Evolutionary conservation across 1,140 invertebrate genomes (phyloP).

Genomic region (Drosophila murphyi): DNA sequence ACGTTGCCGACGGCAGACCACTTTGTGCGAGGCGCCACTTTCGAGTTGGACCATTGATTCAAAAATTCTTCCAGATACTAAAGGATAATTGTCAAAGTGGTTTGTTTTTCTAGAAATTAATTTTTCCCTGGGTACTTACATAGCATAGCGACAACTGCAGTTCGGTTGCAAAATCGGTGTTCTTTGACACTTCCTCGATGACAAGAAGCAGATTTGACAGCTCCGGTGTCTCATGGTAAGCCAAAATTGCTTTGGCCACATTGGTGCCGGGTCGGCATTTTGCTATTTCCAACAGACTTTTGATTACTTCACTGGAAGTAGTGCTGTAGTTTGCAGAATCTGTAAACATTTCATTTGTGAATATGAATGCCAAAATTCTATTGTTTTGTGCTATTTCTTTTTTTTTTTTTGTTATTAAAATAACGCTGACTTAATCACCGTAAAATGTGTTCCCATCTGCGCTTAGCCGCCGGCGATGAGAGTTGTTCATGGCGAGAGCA

Average conservation of each 20-base stretch:
- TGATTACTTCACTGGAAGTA: conserved; percentile 9
- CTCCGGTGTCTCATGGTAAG: conserved; percentile 53
- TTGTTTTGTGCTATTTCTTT: conserved; percentile 21
- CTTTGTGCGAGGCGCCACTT: conserved; percentile 40
- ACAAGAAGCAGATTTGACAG: conserved; percentile 48
- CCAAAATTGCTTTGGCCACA: conserved; percentile 63
- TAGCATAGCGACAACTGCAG: conserved; percentile 63
- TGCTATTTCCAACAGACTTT: conserved; percentile 53
- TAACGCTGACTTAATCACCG: conserved; percentile 63
- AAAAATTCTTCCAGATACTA: conserved; percentile 61
- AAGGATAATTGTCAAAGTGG: neutral
- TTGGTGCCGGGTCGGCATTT: conserved; percentile 64
- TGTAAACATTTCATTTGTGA: conserved; percentile 18
- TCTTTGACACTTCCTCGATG: conserved; percentile 74
- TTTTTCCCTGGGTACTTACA: conserved; percentile 47
- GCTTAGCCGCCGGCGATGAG: conserved; percentile 23
- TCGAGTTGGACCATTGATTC: neutral
- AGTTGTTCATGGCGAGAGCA: conserved; percentile 25
- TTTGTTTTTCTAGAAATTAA: neutral
- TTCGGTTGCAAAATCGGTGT: conserved; percentile 69
- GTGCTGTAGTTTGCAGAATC: neutral
- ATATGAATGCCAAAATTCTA: neutral
- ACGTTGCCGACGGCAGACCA: conserved; percentile 50
- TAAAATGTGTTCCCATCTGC: conserved; percentile 11
- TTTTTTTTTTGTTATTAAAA: conserved; percentile 45